Evolutionary conservation across 2,888 invertebrate genomes (phyloP), one percentile per base, ranked within the genome.

Genomic region (Anticlea derivata): DNA sequence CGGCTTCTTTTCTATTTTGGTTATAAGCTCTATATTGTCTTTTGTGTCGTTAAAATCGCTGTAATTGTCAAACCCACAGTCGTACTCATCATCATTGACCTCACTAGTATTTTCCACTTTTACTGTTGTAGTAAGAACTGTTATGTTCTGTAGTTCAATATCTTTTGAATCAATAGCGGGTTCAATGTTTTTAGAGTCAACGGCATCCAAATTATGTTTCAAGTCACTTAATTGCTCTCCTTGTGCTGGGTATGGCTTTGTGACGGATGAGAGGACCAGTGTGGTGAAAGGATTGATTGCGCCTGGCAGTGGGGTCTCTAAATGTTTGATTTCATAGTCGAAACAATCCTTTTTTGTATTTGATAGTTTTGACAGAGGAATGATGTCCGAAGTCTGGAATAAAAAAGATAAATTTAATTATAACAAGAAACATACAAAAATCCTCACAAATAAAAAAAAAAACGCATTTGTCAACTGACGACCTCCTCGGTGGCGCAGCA

Each of bases 301-400:
- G 7, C 8, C 8, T n/a, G 23, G 8, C 22, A 31, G n/a, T n/a
- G n/a, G 8, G 1, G 31, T 7, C n/a, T 41, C 41, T 17, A 10
- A 7, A 10, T 56, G 39, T 8, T 49, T 38, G 7, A 60, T 27
- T 26, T 58, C 58, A 22, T 34, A 30, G 29, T 61, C 61, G 7
- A 33, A 57, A 11, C 33, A 30, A 12, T 52, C 30, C 38, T 56
- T 61, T n/a, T 30, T 50, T 6, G 37, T 30, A 0, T 22, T 41
- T 12, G 51, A 11, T 7, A 61, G 55, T 40, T 46, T 61, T 13
- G 61, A 56, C 1, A 61, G 27, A 0, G 58, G 23, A 2, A 10
- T 11, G 5, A 48, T 20, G 4, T 48, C 43, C 1, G 48, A 10
- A 7, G 44, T 34, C 61, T 61, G 48, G 1, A 54, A 41, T 1